A percentile compares a stretch with the other conserved stretches of the same genome.
Evolutionary conservation across 2,888 invertebrate genomes (phyloP).

Genomic region (Carabus problematicus): DNA sequence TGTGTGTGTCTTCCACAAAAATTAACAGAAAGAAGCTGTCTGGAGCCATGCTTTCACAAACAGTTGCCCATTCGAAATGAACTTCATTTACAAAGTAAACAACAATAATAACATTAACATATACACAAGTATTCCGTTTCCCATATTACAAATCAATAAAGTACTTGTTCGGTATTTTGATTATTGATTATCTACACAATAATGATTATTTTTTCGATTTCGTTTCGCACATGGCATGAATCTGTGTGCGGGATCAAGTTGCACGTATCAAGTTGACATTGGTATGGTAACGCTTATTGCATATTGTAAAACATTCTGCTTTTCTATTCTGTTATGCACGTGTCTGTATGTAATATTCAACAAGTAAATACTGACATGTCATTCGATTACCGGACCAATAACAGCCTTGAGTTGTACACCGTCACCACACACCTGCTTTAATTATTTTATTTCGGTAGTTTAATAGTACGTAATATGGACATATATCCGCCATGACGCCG

Average conservation of each 20-base stretch:
- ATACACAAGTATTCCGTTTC: slow-evolving; percentile 55
- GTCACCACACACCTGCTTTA: slow-evolving; percentile 6
- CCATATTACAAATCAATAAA: slow-evolving; percentile 53
- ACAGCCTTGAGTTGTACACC: not conserved
- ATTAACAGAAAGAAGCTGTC: slow-evolving; percentile 36
- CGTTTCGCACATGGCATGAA: slow-evolving; percentile 36
- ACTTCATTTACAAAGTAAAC: slow-evolving; percentile 49
- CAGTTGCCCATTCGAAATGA: slow-evolving; percentile 42
- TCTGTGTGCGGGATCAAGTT: slow-evolving; percentile 47
- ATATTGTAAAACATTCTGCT: too few species aligned
- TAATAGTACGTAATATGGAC: slow-evolving; percentile 42
- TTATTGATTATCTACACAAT: slow-evolving; percentile 62
- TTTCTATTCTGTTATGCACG: too few species aligned
- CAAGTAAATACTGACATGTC: too few species aligned
- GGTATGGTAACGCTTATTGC: too few species aligned
- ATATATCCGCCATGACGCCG: slow-evolving; percentile 42
- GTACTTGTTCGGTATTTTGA: slow-evolving; percentile 57
- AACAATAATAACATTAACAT: slow-evolving; percentile 59
- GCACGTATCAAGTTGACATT: slow-evolving; percentile 45
- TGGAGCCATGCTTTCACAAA: slow-evolving; percentile 43
- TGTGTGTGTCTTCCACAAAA: slow-evolving; percentile 32
- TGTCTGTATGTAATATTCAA: too few species aligned
- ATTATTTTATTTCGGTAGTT: slow-evolving; percentile 31
- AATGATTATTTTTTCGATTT: slow-evolving; percentile 55
- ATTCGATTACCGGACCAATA: not conserved